Conservation (phyloP, 2,888 invertebrate genomes). For the Trissoscelio sp. region DNA sequence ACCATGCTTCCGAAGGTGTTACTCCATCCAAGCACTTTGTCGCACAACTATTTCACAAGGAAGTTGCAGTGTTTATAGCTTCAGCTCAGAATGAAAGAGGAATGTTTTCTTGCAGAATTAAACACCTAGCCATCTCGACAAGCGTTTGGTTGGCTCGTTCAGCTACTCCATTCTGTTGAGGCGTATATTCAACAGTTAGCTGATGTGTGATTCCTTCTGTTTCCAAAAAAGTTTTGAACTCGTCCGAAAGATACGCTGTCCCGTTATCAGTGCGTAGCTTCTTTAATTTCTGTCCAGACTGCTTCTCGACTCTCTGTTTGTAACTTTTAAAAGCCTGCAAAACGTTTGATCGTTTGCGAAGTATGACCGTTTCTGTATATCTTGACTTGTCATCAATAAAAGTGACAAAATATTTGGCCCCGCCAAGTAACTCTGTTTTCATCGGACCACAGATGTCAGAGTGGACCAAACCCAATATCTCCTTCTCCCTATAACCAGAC, state of each 20-base stretch:
- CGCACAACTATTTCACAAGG: constrained; percentile 32
- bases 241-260: constrained; percentile 62
- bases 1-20: constrained; percentile 17
- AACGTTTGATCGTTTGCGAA: constrained; percentile 52
- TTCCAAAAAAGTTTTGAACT: constrained; percentile 47
- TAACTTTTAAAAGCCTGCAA: constrained; percentile 59
- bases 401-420: constrained; percentile 59
- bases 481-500: constrained; percentile 47
- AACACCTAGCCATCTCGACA: constrained; percentile 72
- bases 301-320: constrained; percentile 52
- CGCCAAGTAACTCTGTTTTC: constrained; percentile 41
- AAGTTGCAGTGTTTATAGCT: constrained; percentile 72
- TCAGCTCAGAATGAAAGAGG: constrained; percentile 73
- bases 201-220: constrained; percentile 57
- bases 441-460: constrained; percentile 71
- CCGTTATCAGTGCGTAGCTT: constrained; percentile 64
- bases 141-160: constrained; percentile 75
- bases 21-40: constrained; percentile 8
- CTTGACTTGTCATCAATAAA: constrained; percentile 62
- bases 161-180: constrained; percentile 70
- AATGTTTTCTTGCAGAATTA: no score
- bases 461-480: constrained; percentile 63
- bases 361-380: constrained; percentile 39
- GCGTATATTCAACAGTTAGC: constrained; percentile 71
- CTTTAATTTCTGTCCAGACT: constrained; percentile 48